phyloP scores from a whole-genome alignment of 2,797 vertebrate genomes.

The Poecilia picta region DNA sequence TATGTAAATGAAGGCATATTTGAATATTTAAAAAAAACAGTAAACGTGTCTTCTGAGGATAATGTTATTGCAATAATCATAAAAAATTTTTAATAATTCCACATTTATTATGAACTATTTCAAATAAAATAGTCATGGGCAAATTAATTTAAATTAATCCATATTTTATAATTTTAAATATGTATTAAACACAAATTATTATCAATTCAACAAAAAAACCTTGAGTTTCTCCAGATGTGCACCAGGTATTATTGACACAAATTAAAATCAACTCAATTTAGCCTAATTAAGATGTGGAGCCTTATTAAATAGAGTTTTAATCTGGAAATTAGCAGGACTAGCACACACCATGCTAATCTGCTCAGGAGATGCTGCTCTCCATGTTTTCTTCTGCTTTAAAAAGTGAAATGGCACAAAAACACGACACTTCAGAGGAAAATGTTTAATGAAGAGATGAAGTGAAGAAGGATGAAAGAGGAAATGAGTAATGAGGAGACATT shows the following conservation, averaged over 20 bases:
- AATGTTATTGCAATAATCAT: neutral
- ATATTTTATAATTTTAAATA: neutral
- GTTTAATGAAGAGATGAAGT: slow-evolving; percentile 4
- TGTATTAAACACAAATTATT: neutral
- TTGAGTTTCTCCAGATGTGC: neutral
- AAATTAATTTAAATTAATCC: neutral
- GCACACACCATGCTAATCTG: neutral
- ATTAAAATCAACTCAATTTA: slow-evolving; percentile 7
- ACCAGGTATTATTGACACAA: slow-evolving; percentile 11
- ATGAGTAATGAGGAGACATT: neutral
- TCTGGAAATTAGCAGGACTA: slow-evolving; percentile 1
- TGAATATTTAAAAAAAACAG: neutral
- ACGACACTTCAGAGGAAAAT: slow-evolving; percentile 20
- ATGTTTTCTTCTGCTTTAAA: slow-evolving; percentile 6
- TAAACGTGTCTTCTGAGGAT: neutral
- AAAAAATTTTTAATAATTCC: no score
- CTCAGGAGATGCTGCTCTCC: neutral
- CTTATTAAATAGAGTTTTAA: slow-evolving; percentile 6
- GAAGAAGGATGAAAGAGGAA: slow-evolving; percentile 2
- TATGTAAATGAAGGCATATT: neutral
- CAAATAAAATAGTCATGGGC: neutral
- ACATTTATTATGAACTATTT: no score
- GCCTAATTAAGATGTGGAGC: slow-evolving; percentile 10
- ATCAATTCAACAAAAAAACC: neutral
- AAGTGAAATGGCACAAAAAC: slow-evolving; percentile 9